Base-by-base conservation (phyloP, 2,888 invertebrate species). In the Caenorhabditis virilis region DNA sequence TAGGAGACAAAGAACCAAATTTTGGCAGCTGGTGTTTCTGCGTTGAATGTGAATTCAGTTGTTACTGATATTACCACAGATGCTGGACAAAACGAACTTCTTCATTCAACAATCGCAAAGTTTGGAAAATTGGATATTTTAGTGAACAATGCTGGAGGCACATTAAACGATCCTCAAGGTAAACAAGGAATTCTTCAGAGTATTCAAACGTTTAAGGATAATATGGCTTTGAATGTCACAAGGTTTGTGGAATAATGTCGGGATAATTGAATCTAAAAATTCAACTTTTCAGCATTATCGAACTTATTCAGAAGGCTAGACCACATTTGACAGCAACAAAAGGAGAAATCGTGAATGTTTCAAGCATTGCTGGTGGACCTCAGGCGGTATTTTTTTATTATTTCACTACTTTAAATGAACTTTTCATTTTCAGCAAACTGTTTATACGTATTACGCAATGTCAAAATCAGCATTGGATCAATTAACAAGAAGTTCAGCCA, bases 271-370 rank as follows among this genome's bases (percentile, higher is more conserved):
- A n/a, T n/a, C n/a, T n/a, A n/a, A n/a, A n/a, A 18, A 20, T 59
- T 3, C 48, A 49, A 27, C 43, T 64, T 13, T 60, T 56, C n/a
- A 66, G 69, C 41, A 62, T 58, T 9, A 35, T 69, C n/a, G 54
- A 54, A 25, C 48, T 61, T 48, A 61, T 53, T 15, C 49, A 61
- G 35, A 61, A 61, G 33, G 27, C 35, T 2, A 36, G 49, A 15
- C 50, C 49, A 1, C 54, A 61, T 36, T 26, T 61, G 41, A 41
- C 50, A 3, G 54, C 49, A 20, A 43, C 49, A 15, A 49, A 61
- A 23, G 60, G 60, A 39, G 60, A 61, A 35, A 55, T 61, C 27
- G 60, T 61, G 6, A 61, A 61, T 11, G 46, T 61, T 18, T 61
- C 60, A 9, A 61, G 60, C 27, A 61, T 61, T 47, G 61, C 53